Conservation (phyloP, 1,140 invertebrate species). For the Drosophila orena region DNA sequence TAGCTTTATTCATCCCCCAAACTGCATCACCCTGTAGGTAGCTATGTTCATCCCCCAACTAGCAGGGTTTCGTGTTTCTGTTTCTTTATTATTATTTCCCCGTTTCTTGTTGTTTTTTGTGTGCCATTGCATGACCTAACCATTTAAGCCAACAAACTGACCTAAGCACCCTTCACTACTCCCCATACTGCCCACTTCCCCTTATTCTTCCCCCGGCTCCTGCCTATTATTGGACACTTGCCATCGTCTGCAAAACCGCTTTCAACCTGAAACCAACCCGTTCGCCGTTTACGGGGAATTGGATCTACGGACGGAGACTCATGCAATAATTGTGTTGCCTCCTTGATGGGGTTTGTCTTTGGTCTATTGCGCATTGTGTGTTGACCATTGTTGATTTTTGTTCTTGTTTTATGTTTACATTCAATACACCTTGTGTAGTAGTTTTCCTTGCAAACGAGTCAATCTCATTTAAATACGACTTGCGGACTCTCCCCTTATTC, state of each 20-base stretch:
- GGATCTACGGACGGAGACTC: slow-evolving; percentile 16
- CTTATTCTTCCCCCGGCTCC: neutral
- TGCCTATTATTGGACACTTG: slow-evolving; percentile 18
- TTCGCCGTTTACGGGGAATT: neutral
- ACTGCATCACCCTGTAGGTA: slow-evolving; percentile 11
- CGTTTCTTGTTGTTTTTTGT: slow-evolving; percentile 26
- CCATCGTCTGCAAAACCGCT: slow-evolving; percentile 35
- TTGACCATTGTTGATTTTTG: slow-evolving; percentile 24
- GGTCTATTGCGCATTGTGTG: slow-evolving; percentile 48
- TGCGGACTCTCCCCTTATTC: slow-evolving; percentile 62
- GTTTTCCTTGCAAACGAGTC: slow-evolving; percentile 13
- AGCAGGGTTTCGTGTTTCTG: slow-evolving; percentile 8
- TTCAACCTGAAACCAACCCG: slow-evolving; percentile 38
- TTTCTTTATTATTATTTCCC: slow-evolving; percentile 26
- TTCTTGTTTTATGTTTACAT: slow-evolving; percentile 23
- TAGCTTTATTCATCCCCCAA: slow-evolving; percentile 16
- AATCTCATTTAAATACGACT: slow-evolving; percentile 44
- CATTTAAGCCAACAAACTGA: slow-evolving; percentile 48
- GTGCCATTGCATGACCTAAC: slow-evolving; percentile 42
- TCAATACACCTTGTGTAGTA: slow-evolving; percentile 15
- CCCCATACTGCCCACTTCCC: neutral
- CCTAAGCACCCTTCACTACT: slow-evolving; percentile 35
- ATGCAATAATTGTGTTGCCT: slow-evolving; percentile 38
- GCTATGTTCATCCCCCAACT: slow-evolving; percentile 14
- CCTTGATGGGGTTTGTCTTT: slow-evolving; percentile 29